Conservation (phyloP, 2,888 invertebrate species). For the Diarsia mendica region DNA sequence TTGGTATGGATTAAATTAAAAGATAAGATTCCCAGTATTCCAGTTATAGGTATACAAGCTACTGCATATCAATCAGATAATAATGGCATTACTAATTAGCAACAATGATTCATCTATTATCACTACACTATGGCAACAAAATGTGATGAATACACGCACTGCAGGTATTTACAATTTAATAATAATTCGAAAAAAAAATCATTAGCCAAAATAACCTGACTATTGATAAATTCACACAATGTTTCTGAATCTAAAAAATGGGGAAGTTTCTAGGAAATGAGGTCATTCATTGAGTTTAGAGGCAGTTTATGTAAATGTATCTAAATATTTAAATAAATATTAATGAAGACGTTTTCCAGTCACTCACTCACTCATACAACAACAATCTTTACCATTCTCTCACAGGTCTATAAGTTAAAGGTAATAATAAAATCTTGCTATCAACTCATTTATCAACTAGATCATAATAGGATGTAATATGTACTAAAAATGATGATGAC, state of each 20-base stretch:
- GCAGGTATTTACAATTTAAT: neutral
- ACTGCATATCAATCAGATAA: conserved; percentile 27
- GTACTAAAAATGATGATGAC: conserved; percentile 63
- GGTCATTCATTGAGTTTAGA: conserved; percentile 45
- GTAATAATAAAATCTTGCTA: conserved; percentile 24
- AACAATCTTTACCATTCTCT: neutral
- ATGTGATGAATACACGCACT: conserved; percentile 5
- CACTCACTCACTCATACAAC: neutral
- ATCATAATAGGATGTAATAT: conserved; percentile 46
- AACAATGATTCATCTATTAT: conserved; percentile 38
- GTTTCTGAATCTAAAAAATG: conserved; percentile 14
- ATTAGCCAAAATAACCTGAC: neutral
- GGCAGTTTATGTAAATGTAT: conserved; percentile 30
- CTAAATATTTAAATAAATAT: conserved; percentile 31
- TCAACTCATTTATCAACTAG: conserved; percentile 33
- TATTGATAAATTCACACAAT: neutral
- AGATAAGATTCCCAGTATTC: conserved; percentile 19
- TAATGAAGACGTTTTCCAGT: conserved; percentile 24
- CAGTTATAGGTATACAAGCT: conserved; percentile 7
- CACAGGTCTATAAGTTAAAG: neutral
- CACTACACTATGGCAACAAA: conserved; percentile 19
- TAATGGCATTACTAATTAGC: conserved; percentile 39
- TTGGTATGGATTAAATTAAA: conserved; percentile 10
- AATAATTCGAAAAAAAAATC: neutral
- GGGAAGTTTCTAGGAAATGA: conserved; percentile 35